These are phyloP conservation scores for Nycteola revayana DNA, from an alignment of 2,888 invertebrate species.

Conservation along the genomic window DNA sequence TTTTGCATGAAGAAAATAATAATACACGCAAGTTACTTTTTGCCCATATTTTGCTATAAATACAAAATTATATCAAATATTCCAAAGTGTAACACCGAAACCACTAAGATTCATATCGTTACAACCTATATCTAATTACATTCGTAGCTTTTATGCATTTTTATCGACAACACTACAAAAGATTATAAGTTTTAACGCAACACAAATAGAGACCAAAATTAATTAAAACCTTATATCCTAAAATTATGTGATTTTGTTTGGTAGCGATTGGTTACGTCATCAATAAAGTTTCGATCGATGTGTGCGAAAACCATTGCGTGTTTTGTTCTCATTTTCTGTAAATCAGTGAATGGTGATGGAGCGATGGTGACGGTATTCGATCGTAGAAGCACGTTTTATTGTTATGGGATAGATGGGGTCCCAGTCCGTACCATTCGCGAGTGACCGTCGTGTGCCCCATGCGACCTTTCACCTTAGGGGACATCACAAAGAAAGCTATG, in stretches of 20 bases:
- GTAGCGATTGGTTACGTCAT: slow-evolving; percentile 10
- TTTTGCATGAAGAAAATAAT: not conserved
- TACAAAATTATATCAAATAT: slow-evolving; percentile 15
- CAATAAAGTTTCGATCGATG: slow-evolving; percentile 5
- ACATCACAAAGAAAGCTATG: slow-evolving; percentile 36
- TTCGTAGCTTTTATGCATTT: slow-evolving; percentile 21
- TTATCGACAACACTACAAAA: slow-evolving; percentile 3
- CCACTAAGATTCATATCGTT: slow-evolving; percentile 37
- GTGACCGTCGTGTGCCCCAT: slow-evolving; percentile 74
- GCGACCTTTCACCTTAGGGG: slow-evolving; percentile 77
- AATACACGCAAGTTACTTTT: not conserved
- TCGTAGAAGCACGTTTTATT: slow-evolving; percentile 9
- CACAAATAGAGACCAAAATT: slow-evolving; percentile 6
- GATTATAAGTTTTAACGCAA: slow-evolving; percentile 7
- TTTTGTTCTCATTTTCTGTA: slow-evolving; percentile 8
- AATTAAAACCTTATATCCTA: not conserved
- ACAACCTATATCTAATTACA: slow-evolving; percentile 42
- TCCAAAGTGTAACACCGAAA: slow-evolving; percentile 19
- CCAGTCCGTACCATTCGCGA: slow-evolving; percentile 71
- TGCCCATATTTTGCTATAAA: no score
- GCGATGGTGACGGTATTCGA: slow-evolving; percentile 11
- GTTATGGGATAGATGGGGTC: slow-evolving; percentile 42
- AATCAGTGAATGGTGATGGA: not conserved
- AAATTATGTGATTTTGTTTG: slow-evolving; percentile 12
- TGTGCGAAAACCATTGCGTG: slow-evolving; percentile 20